These are phyloP conservation scores for Ophthalmolycus amberensis DNA, from an alignment of 2,113 vertebrate species.

Conservation along the genomic window DNA sequence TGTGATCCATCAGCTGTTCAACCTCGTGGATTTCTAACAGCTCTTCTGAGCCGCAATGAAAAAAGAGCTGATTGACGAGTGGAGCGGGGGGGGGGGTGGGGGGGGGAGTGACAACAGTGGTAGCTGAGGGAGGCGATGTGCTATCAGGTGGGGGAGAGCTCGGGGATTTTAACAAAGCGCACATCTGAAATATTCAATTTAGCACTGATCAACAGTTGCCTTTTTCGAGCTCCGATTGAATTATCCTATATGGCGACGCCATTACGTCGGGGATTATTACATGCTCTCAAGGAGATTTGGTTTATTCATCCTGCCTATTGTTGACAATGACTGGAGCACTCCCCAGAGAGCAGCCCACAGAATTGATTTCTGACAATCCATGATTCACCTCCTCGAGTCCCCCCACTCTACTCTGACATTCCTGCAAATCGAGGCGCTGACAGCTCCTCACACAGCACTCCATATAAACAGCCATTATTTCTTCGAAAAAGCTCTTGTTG, in stretches of 20 bases:
- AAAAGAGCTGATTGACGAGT: conserved; percentile 58
- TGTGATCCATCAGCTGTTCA: conserved; percentile 78
- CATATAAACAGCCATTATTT: conserved; percentile 84
- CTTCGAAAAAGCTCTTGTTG: conserved; percentile 80
- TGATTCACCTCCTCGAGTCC: conserved; percentile 77
- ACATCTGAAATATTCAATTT: conserved; percentile 75
- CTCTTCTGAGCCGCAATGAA: conserved; percentile 54
- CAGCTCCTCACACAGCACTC: conserved; percentile 76
- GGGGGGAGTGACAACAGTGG: not conserved
- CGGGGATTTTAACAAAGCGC: conserved; percentile 56
- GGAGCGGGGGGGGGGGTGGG: conserved; percentile 3
- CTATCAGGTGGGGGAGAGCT: conserved; percentile 58
- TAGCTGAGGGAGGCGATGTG: conserved; percentile 24
- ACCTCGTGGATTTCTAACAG: conserved; percentile 69
- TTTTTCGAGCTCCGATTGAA: conserved; percentile 73
- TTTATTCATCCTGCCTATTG: conserved; percentile 82
- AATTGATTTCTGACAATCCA: conserved; percentile 86
- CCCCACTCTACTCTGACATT: conserved; percentile 73
- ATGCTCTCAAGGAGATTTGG: conserved; percentile 77
- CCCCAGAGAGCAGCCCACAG: conserved; percentile 75
- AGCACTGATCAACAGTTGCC: conserved; percentile 73
- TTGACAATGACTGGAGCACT: conserved; percentile 75
- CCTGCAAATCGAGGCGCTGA: conserved; percentile 80
- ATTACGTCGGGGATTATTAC: conserved; percentile 79
- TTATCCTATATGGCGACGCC: conserved; percentile 72